Evolutionary conservation across 2,797 vertebrate genomes (phyloP).

Genomic region (Malacoraja senta): DNA sequence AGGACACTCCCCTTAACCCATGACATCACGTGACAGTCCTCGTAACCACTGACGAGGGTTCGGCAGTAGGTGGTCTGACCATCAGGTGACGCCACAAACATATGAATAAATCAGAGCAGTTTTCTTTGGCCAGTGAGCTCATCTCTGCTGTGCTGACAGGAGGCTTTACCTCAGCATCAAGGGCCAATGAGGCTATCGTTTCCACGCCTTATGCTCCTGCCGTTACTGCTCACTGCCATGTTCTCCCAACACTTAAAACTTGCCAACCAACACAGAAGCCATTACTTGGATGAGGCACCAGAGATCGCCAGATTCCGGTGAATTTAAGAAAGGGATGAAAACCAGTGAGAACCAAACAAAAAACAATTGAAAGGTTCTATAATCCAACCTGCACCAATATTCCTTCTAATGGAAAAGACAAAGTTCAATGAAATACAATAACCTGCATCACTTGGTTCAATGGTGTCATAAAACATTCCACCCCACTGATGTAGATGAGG

Average conservation of each 20-base stretch:
- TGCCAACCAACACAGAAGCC: not conserved
- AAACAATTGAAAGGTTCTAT: not conserved
- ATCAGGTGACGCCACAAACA: too few species aligned
- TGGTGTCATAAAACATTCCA: not conserved
- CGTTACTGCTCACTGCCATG: not conserved
- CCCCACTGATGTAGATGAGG: not conserved
- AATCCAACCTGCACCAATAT: not conserved
- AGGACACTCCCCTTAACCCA: too few species aligned
- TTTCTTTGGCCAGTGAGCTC: not conserved
- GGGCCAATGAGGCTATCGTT: not conserved
- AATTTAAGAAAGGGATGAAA: not conserved
- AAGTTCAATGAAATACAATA: too few species aligned
- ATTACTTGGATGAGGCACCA: not conserved
- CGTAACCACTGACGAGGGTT: too few species aligned
- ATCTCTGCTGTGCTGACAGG: not conserved
- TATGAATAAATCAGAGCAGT: not conserved
- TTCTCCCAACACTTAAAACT: not conserved
- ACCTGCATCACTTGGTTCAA: not conserved
- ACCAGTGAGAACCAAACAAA: not conserved
- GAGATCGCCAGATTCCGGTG: not conserved
- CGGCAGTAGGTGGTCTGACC: too few species aligned
- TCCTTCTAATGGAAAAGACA: not conserved
- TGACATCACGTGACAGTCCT: too few species aligned
- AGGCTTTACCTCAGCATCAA: not conserved
- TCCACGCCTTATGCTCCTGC: not conserved